These are phyloP conservation scores for Aratinga solstitialis DNA, from an alignment of 2,797 vertebrate genomes.

Conservation along the genomic window DNA sequence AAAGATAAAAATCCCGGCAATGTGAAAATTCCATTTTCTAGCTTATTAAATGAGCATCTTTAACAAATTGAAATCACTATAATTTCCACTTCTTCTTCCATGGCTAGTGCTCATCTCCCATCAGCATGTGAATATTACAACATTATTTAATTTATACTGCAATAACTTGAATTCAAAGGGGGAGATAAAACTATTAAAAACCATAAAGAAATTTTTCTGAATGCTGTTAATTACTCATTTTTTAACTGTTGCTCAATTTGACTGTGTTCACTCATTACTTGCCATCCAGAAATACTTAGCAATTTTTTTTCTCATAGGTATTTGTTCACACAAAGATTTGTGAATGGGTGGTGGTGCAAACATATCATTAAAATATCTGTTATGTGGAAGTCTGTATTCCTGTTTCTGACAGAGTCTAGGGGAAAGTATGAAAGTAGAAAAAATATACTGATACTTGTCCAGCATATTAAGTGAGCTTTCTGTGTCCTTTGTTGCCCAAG, in stretches of 20 bases:
- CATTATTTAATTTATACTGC: not conserved
- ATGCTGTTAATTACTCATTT: not conserved
- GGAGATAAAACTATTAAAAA: not conserved
- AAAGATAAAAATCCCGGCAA: slow-evolving; percentile 69
- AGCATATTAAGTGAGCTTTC: not conserved
- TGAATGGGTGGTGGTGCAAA: not conserved
- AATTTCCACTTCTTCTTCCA: slow-evolving; percentile 36
- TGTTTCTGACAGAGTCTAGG: not conserved
- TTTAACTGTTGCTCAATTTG: not conserved
- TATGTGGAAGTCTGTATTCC: not conserved
- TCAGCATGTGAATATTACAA: not conserved
- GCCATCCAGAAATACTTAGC: not conserved
- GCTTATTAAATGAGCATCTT: slow-evolving; percentile 52
- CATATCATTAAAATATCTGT: not conserved
- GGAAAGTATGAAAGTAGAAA: not conserved
- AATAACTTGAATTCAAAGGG: not conserved
- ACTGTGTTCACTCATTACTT: not conserved
- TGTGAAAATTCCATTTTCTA: slow-evolving; percentile 64
- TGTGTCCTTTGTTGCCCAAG: not conserved
- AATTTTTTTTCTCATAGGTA: not conserved
- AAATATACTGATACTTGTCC: not conserved
- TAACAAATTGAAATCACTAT: slow-evolving; percentile 40
- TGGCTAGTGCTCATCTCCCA: not conserved
- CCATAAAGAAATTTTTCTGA: not conserved
- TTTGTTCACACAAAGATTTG: not conserved